Base-by-base conservation (phyloP, 2,888 invertebrate species). In the Tetragonula carbonaria region DNA sequence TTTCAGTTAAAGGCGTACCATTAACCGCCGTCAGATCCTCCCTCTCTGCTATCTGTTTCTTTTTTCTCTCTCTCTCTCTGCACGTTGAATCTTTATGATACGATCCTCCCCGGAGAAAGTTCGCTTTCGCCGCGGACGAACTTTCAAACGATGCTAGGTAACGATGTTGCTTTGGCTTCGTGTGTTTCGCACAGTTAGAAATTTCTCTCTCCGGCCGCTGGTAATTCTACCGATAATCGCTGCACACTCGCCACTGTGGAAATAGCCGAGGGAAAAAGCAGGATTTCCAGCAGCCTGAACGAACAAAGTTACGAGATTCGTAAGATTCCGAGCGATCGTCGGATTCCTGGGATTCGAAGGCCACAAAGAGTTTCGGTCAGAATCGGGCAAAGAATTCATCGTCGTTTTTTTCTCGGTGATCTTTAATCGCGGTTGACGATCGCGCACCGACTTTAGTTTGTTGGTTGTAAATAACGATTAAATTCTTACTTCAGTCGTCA, bases 1-100 rank as follows among this genome's bases (percentile, higher is more conserved):
- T 73, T 78, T 73, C 63, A 55, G 66, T 45, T 73, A 78, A 73
- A 73, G 67, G 28, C 67, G 38, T 45, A 8, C 67, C 53, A 67
- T 78, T 78, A 72, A 23, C 16, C n/a, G 59, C 45, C 53, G 68
- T 45, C 67, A 75, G n/a, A 67, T 75, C 45, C 55, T n/a, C 4
- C 53, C 21, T 21, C 23, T 13, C 45, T 45, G 45, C 45, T 45
- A 45, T 8, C 45, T 45, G 11, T 45, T 23, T 13, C 4, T 21
- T 16, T 3, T 21, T 2, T 8, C 6, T 18, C 6, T 53, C 13
- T 18, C 4, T 14, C 23, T 5, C 21, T 14, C 4, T 1, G 5
- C 6, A 0, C 38, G 13, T 18, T 45, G 38, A 23, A 55, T n/a
- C 23, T 28, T 66, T 45, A 45, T 55, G 18, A 74, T 66, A 55